Base-by-base conservation (phyloP, 1,140 invertebrate species). In the Triops cancriformis region DNA sequence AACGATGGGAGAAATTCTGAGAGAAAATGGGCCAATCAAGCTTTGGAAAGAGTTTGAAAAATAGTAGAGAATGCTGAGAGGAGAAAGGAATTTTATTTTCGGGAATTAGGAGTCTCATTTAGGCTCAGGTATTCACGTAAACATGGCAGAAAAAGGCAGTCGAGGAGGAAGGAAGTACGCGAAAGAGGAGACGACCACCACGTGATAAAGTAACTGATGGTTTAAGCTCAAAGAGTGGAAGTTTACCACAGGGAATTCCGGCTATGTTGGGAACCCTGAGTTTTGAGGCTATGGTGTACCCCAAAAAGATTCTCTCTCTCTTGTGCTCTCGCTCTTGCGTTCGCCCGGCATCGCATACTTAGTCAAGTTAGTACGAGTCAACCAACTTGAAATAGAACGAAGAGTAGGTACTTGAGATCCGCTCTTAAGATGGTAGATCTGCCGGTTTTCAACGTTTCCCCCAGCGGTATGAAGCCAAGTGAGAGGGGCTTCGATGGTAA, bases 371-470 rank as follows among this genome's bases (percentile, higher is more conserved):
- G 51, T 64, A 23, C 51, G n/a, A 64, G 51, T 64, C 51, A 23
- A 64, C 45, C n/a, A 64, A 64, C 51, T 64, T 64, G 51, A 64
- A 64, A 64, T 64, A 64, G 51, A 64, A 64, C n/a, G 14, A 23
- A 64, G 51, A 64, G 51, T 37, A 37, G 31, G 31, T 64, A 64
- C 51, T 64, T 64, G 51, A 64, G 51, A 64, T 64, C 51, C 14
- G 23, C 51, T 64, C 51, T 64, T 64, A 64, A 64, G 51, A 64
- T 64, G 51, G 51, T 64, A 23, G 51, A 64, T 64, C 51, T 64
- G 18, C 51, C 14, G 10, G 51, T 64, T 64, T 64, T 64, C 51
- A 23, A 64, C 51, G 51, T 64, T 64, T 64, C 31, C 31, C n/a
- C 18, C 51, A 64, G 6, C 51, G 51, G 51, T n/a, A 64, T 64